These are phyloP conservation scores for Euwallacea similis DNA, from an alignment of 1,140 invertebrate species.

Conservation along the genomic window DNA sequence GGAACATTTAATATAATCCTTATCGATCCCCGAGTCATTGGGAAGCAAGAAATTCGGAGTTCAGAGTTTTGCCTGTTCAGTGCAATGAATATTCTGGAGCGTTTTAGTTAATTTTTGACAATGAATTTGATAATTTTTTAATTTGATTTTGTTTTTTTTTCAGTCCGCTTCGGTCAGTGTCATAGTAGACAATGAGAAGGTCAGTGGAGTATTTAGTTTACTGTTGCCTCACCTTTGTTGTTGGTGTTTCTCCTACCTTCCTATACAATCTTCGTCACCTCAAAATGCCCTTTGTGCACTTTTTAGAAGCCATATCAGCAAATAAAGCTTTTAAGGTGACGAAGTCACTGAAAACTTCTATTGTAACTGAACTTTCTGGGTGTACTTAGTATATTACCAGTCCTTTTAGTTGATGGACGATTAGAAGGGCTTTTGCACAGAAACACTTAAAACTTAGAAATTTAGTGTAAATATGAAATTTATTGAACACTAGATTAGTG, in stretches of 20 bases:
- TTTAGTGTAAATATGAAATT: too few relatives aligned
- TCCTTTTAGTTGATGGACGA: constrained; percentile 24
- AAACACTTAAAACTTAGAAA: constrained; percentile 5
- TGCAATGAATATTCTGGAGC: too few relatives aligned
- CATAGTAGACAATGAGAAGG: constrained; percentile 48
- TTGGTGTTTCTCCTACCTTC: constrained; percentile 36
- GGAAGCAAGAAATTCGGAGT: background rate
- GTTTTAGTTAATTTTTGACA: too few relatives aligned
- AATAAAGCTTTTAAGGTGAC: constrained; percentile 24
- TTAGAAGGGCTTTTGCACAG: constrained; percentile 33
- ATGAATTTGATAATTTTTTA: background rate
- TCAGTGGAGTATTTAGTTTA: constrained; percentile 48
- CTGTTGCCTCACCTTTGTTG: constrained; percentile 44
- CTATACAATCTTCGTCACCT: constrained; percentile 17
- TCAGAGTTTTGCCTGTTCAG: too few relatives aligned
- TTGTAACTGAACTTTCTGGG: constrained; percentile 14
- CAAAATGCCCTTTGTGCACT: constrained; percentile 19
- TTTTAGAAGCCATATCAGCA: background rate
- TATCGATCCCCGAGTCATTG: constrained; percentile 3
- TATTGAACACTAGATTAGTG: too few relatives aligned
- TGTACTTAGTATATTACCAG: constrained; percentile 37
- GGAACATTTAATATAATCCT: constrained; percentile 8
- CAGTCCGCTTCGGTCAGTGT: constrained; percentile 50
- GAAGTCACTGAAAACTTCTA: constrained; percentile 20
- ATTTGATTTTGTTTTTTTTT: constrained; percentile 43